Percentiles rank a stretch among this genome's conserved stretches.
These are phyloP conservation scores for Gobio occitaniae DNA, from an alignment of 2,797 vertebrate species.

Conservation along the genomic window DNA sequence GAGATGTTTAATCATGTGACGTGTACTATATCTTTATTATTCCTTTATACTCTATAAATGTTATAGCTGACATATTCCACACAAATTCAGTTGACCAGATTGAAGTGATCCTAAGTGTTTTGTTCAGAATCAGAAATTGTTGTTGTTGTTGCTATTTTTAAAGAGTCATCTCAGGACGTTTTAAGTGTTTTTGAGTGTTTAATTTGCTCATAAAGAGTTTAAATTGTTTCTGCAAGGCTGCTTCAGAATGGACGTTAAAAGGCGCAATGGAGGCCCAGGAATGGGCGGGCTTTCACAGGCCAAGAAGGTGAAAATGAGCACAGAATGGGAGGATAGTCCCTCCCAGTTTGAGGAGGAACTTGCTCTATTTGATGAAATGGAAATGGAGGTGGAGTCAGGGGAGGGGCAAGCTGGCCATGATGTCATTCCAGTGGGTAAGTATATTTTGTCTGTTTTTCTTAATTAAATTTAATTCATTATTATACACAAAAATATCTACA, in stretches of 20 bases:
- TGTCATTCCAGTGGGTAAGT: slow-evolving; percentile 79
- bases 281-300: slow-evolving; percentile 69
- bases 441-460: not conserved
- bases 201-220: not conserved
- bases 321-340: slow-evolving; percentile 86
- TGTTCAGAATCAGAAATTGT: not conserved
- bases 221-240: slow-evolving; percentile 5
- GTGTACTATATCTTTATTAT: not conserved
- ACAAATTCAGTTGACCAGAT: not conserved
- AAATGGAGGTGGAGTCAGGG: slow-evolving; percentile 81
- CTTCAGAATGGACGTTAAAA: slow-evolving; percentile 81
- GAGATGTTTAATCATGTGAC: not conserved
- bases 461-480: not conserved
- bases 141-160: not conserved
- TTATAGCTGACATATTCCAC: not conserved
- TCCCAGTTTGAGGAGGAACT: slow-evolving; percentile 89
- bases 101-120: not conserved
- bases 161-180: not conserved
- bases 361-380: slow-evolving; percentile 84
- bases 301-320: slow-evolving; percentile 74
- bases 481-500: not conserved
- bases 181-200: not conserved
- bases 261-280: slow-evolving; percentile 73
- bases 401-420: slow-evolving; percentile 80
- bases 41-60: not conserved